Evolutionary conservation across 2,113 vertebrate genomes (phyloP), one percentile per base, ranked within the genome.

Genomic region (Hippoglossus stenolepis): DNA sequence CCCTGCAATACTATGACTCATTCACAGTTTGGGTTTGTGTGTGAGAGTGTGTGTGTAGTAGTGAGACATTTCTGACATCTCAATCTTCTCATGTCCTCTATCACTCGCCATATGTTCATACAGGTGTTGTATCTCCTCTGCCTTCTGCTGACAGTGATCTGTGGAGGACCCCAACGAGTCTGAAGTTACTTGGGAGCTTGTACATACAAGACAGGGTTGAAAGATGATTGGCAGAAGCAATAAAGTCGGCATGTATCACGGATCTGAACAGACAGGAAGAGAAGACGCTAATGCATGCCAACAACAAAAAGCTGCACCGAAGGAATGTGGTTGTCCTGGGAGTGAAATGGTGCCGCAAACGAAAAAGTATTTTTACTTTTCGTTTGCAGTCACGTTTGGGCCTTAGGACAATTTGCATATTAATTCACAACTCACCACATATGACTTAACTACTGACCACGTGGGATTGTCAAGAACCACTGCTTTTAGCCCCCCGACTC

Each of bases 371-470:
- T n/a, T n/a, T n/a, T n/a, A n/a, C n/a, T n/a, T n/a, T n/a, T n/a
- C n/a, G n/a, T n/a, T n/a, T n/a, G 51, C 47, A 18, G 15, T 8
- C 1, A 7, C 20, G 20, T 54, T 21, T n/a, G 13, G 65, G 35
- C 51, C 75, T 77, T 23, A 71, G 87, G 63, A 77, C 65, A 58
- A 70, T 68, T 84, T 70, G 31, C 74, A 77, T 85, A 51, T 88
- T 81, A 69, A 14, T 79, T 88, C 77, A 67, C 60, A 69, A 43
- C 70, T 53, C 57, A 61, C 65, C 61, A 56, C 38, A 54, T 79
- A 77, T 77, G 82, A 53, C 51, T 85, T 88, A 85, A 78, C 85
- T 73, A 23, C 5, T 17, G n/a, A 70, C 20, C 59, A 82, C 8
- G 21, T 79, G 72, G 80, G 43, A 62, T 67, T 24, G 60, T 73